Conservation (phyloP, 2,797 vertebrate species). For the Syncerus caffer region DNA sequence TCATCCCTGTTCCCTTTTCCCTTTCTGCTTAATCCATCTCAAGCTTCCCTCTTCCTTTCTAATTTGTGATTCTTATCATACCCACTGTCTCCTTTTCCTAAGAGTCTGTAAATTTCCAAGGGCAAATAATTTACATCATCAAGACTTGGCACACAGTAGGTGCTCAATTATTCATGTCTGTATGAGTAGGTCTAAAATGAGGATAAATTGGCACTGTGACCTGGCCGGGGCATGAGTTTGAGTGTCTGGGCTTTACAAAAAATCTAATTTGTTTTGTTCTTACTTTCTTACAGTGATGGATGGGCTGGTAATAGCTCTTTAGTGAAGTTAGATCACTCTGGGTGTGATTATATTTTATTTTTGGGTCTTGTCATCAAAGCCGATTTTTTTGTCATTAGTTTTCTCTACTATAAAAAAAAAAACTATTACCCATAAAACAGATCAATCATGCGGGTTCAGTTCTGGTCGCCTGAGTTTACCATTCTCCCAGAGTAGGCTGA, state of each 20-base stretch:
- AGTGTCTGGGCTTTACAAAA: background rate
- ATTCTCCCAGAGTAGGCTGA: background rate
- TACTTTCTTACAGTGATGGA: background rate
- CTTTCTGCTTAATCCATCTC: background rate
- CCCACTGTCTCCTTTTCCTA: background rate
- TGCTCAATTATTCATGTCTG: background rate
- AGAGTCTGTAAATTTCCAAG: background rate
- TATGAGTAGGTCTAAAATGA: background rate
- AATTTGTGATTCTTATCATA: background rate
- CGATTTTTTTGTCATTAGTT: background rate
- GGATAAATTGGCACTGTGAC: background rate
- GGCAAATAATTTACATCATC: background rate
- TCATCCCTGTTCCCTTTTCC: background rate
- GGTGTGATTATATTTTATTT: background rate
- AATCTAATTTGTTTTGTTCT: background rate
- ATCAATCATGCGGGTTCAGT: background rate
- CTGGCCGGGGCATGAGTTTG: background rate
- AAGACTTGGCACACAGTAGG: too few relatives aligned
- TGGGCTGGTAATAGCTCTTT: accelerated
- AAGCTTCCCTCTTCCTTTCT: background rate
- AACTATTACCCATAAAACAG: background rate
- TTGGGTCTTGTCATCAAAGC: background rate
- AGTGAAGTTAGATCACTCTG: background rate
- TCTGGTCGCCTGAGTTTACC: background rate
- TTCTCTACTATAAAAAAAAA: background rate